Evolutionary conservation across 2,888 invertebrate species (phyloP).

Genomic region (Microplitis manilae): DNA sequence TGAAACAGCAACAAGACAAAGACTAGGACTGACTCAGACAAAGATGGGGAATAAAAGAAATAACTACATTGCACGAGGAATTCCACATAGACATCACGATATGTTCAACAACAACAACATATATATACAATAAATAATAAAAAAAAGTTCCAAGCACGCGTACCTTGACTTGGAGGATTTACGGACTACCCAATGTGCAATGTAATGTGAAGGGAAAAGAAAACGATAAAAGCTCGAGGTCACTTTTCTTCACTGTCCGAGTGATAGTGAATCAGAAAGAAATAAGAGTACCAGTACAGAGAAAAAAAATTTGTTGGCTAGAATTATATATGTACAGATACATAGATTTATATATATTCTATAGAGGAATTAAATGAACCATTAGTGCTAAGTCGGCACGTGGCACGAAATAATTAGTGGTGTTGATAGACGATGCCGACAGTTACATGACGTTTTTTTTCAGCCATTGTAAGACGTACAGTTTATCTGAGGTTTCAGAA

Average conservation of each 20-base stretch:
- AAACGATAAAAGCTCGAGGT: constrained; percentile 15
- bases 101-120: background rate
- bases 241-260: background rate
- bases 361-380: no score
- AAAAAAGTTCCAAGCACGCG: constrained; percentile 19
- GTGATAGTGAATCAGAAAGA: constrained; percentile 2
- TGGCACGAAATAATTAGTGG: constrained; percentile 37
- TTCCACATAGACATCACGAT: constrained; percentile 19
- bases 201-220: background rate
- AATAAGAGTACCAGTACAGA: constrained; percentile 13
- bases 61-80: background rate
- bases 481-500: no score
- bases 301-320: constrained; percentile 2
- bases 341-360: no score
- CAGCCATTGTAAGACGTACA: no score
- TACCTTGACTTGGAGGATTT: constrained; percentile 42
- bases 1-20: constrained; percentile 6
- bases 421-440: no score
- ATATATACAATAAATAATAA: background rate
- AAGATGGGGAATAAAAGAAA: constrained; percentile 9
- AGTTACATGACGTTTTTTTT: no score
- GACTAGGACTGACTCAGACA: constrained; percentile 6
- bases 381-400: background rate
- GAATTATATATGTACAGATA: background rate
- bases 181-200: constrained; percentile 29